These are phyloP conservation scores for Eulithis prunata DNA, from an alignment of 2,888 invertebrate genomes.

Conservation along the genomic window DNA sequence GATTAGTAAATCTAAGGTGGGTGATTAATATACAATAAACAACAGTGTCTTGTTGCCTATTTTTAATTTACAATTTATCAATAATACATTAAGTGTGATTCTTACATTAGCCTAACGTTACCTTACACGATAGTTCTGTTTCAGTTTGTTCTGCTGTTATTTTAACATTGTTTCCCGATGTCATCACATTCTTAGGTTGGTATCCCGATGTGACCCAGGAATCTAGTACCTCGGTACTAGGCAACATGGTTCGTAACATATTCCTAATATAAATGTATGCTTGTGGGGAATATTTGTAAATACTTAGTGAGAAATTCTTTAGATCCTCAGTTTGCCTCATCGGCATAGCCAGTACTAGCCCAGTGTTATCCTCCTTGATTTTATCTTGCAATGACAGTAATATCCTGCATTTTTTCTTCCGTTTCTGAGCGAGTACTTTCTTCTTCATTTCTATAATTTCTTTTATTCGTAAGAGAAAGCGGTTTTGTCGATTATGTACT, in stretches of 20 bases:
- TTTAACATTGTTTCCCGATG: slow-evolving; percentile 66
- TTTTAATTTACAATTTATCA: slow-evolving; percentile 37
- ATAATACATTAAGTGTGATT: slow-evolving; percentile 44
- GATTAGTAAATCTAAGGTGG: neutral
- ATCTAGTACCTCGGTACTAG: slow-evolving; percentile 73
- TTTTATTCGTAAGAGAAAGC: slow-evolving; percentile 62
- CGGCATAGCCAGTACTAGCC: slow-evolving; percentile 76
- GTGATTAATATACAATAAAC: neutral
- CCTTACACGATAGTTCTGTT: slow-evolving; percentile 71
- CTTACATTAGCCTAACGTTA: slow-evolving; percentile 62
- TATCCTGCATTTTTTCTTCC: slow-evolving; percentile 75
- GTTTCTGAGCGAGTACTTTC: slow-evolving; percentile 67
- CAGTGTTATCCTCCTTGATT: slow-evolving; percentile 73
- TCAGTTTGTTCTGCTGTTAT: slow-evolving; percentile 73
- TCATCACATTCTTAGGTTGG: slow-evolving; percentile 66
- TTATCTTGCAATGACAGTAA: slow-evolving; percentile 74
- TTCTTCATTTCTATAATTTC: slow-evolving; percentile 71
- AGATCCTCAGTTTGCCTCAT: slow-evolving; percentile 75
- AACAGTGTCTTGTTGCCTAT: neutral
- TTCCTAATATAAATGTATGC: slow-evolving; percentile 77
- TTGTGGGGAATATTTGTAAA: slow-evolving; percentile 79
- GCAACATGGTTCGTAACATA: slow-evolving; percentile 73
- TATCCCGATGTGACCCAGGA: slow-evolving; percentile 71
- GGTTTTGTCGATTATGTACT: slow-evolving; percentile 67
- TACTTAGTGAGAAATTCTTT: slow-evolving; percentile 75